Percentiles rank a stretch among this genome's conserved stretches.
Evolutionary conservation across 1,140 invertebrate species (phyloP).

Genomic region (Melitaea cinxia): DNA sequence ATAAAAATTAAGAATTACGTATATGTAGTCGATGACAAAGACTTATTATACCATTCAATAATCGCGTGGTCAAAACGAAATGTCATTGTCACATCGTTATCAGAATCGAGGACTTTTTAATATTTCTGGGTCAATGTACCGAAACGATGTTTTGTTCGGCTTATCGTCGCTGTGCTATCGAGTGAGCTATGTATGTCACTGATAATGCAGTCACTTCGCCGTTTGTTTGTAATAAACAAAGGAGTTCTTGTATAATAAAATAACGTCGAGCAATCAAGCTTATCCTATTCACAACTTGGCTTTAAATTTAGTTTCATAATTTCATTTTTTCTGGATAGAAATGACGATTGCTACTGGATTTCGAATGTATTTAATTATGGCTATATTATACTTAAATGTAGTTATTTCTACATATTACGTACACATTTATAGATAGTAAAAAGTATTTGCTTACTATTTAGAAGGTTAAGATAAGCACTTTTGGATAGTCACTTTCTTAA

Average conservation of each 20-base stretch:
- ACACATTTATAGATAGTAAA: no score
- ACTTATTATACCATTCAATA: constrained; percentile 30
- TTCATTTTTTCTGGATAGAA: background rate
- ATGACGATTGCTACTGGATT: background rate
- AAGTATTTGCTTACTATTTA: no score
- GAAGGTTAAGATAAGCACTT: no score
- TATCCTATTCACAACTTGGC: constrained; percentile 1
- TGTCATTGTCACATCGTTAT: constrained; percentile 78
- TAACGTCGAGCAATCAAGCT: constrained; percentile 18
- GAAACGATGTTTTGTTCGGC: constrained; percentile 73
- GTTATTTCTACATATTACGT: no score
- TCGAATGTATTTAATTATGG: background rate
- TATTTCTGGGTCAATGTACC: constrained; percentile 80
- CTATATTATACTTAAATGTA: background rate
- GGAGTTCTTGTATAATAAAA: constrained; percentile 29
- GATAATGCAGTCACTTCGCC: constrained; percentile 54
- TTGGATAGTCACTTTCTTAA: no score
- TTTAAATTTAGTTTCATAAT: background rate
- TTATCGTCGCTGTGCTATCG: constrained; percentile 68
- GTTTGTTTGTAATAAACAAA: constrained; percentile 47
- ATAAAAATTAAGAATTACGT: background rate
- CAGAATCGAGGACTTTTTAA: constrained; percentile 75
- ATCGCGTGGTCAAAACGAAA: constrained; percentile 52
- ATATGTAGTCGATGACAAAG: constrained; percentile 11
- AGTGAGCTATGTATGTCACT: constrained; percentile 74